These are phyloP conservation scores for Pachycephus smyrnensis DNA, from an alignment of 2,888 invertebrate species.

Conservation along the genomic window DNA sequence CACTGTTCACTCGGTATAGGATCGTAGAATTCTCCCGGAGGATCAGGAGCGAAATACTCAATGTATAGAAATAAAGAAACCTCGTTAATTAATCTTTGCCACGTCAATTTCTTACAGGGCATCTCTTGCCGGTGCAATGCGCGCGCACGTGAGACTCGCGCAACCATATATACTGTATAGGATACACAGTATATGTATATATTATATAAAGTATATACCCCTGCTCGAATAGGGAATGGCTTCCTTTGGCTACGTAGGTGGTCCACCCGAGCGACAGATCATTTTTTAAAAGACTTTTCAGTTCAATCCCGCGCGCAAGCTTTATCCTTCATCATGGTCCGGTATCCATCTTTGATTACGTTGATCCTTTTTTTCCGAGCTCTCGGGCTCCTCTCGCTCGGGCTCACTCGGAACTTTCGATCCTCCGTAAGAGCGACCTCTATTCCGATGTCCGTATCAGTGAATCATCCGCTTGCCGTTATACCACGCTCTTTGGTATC, in stretches of 20 bases:
- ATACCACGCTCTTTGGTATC: background rate
- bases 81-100: constrained; percentile 48
- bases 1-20: background rate
- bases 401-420: background rate
- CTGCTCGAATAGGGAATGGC: constrained; percentile 3
- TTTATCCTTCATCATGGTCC: constrained; percentile 48
- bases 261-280: constrained; percentile 42
- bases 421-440: background rate
- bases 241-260: constrained; percentile 44
- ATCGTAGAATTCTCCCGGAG: background rate
- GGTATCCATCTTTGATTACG: constrained; percentile 41
- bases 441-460: background rate
- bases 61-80: constrained; percentile 33
- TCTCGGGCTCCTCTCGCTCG: too few relatives aligned
- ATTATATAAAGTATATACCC: background rate
- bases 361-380: constrained; percentile 25
- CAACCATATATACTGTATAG: background rate
- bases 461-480: background rate
- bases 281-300: constrained; percentile 50
- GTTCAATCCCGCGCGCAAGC: constrained; percentile 35
- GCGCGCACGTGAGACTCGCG: constrained; percentile 23
- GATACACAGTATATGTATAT: background rate
- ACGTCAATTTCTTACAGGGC: constrained; percentile 39
- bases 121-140: constrained; percentile 13
- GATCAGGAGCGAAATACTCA: background rate